These are phyloP conservation scores for Dendrocopos noguchii DNA, from an alignment of 2,113 vertebrate species.

Conservation along the genomic window DNA sequence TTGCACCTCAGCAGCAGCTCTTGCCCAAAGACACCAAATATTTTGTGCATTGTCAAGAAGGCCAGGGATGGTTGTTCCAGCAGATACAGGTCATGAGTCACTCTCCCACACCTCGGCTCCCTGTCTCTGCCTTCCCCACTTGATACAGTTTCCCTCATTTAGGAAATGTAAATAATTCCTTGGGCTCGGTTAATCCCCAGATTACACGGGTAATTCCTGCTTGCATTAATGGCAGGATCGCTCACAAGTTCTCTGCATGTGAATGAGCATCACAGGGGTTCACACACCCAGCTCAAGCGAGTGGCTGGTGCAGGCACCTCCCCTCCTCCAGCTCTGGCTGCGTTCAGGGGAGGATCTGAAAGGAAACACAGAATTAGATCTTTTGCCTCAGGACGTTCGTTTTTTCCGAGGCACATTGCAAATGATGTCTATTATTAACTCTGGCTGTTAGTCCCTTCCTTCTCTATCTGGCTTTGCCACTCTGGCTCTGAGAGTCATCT, in stretches of 20 bases:
- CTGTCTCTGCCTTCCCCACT: background rate
- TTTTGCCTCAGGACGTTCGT: background rate
- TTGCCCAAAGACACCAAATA: background rate
- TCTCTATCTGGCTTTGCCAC: background rate
- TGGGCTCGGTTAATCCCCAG: conserved; percentile 39
- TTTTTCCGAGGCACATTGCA: background rate
- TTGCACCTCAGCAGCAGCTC: background rate
- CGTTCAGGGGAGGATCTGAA: background rate
- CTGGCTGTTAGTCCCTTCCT: background rate
- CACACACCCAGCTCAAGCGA: background rate
- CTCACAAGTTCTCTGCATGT: conserved; percentile 45
- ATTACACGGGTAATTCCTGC: conserved; percentile 58
- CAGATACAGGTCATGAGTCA: fast-evolving
- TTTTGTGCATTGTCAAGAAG: background rate
- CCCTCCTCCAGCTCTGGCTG: background rate
- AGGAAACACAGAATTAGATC: conserved; percentile 26
- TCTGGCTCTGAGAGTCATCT: background rate
- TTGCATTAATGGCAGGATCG: conserved; percentile 44
- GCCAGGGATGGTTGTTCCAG: background rate
- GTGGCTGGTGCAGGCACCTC: background rate
- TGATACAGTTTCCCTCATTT: conserved; percentile 28
- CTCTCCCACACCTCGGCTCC: background rate
- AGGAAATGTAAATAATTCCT: conserved; percentile 61
- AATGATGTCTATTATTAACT: conserved; percentile 33
- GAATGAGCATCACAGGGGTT: background rate